These are phyloP conservation scores for Drosophila birchii DNA, from an alignment of 2,888 invertebrate genomes.

Conservation along the genomic window DNA sequence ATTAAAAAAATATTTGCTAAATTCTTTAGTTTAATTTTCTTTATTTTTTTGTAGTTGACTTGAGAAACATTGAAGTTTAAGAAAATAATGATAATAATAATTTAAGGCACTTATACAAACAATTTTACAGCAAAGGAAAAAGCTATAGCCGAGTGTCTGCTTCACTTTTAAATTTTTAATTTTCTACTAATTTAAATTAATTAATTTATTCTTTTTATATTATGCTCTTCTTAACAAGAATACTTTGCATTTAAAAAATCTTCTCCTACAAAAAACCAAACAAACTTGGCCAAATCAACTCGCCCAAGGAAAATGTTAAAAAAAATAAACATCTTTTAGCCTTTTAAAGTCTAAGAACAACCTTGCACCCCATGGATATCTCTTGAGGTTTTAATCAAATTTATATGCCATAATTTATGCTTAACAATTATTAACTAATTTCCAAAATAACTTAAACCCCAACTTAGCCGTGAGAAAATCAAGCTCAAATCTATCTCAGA, in stretches of 20 bases:
- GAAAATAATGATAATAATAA: background rate
- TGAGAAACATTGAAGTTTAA: rapidly evolving
- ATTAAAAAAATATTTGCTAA: background rate
- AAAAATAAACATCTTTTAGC: no score
- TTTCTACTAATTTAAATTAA: no score
- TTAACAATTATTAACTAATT: conserved; percentile 2
- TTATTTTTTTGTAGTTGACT: background rate
- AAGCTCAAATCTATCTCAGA: conserved; percentile 26
- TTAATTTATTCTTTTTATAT: no score
- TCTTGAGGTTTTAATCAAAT: background rate
- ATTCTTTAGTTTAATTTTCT: no score
- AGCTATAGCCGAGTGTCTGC: background rate
- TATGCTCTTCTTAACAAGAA: no score
- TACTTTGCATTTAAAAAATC: no score
- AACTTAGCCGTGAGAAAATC: conserved; percentile 26
- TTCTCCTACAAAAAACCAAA: no score
- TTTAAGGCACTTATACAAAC: background rate
- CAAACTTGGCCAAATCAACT: no score
- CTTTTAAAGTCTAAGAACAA: no score
- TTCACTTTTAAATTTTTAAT: no score
- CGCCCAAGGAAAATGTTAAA: no score
- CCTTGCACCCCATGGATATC: background rate
- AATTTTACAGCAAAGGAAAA: background rate
- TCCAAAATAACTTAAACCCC: background rate
- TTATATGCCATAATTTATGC: background rate